Evolutionary conservation across 2,888 invertebrate species (phyloP).

Genomic region (Spatulosminthurus flaviceps): DNA sequence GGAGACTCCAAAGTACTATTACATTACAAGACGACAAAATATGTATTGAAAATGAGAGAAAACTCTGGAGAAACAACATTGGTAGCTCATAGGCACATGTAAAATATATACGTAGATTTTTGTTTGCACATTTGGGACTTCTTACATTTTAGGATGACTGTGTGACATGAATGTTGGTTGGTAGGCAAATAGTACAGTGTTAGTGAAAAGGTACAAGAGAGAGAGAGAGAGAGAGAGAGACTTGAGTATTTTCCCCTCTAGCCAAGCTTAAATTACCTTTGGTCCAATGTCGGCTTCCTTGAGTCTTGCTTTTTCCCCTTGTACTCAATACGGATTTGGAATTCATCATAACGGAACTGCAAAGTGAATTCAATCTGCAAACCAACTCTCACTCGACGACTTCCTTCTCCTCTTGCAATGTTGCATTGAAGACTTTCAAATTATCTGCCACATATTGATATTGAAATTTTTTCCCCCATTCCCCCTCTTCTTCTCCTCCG

Average conservation of each 20-base stretch:
- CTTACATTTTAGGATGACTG: neutral
- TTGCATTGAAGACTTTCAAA: conserved; percentile 40
- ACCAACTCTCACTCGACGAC: conserved; percentile 5
- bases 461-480: conserved; percentile 39
- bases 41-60: conserved; percentile 7
- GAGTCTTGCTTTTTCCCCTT: neutral
- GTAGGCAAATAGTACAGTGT: neutral
- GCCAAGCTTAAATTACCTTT: conserved; percentile 46
- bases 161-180: neutral
- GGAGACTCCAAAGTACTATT: neutral
- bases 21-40: too few species aligned
- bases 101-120: neutral
- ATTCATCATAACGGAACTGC: conserved; percentile 43
- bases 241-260: conserved; percentile 32
- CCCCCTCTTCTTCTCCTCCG: neutral
- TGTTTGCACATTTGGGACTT: conserved; percentile 1
- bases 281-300: conserved; percentile 38
- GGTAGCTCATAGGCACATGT: neutral
- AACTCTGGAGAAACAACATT: neutral
- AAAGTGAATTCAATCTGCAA: conserved; percentile 44
- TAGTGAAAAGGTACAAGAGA: neutral
- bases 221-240: neutral
- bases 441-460: conserved; percentile 47
- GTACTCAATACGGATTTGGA: conserved; percentile 30
- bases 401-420: neutral